Evolutionary conservation across 2,113 vertebrate genomes (phyloP).

Genomic region (Clupea harengus): DNA sequence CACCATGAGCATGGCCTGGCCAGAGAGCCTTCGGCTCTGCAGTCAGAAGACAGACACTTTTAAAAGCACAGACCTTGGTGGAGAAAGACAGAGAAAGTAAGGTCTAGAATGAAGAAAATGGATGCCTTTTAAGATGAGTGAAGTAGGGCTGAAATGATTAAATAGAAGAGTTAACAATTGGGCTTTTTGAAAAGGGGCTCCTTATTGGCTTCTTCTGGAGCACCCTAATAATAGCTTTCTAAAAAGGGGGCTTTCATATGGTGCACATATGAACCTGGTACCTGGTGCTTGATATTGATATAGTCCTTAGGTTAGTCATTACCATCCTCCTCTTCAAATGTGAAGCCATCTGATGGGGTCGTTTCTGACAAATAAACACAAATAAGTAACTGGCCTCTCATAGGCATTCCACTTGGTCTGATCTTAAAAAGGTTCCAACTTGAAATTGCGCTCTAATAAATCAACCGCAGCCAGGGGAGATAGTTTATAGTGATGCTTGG

Average conservation of each 20-base stretch:
- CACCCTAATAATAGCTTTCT: too few relatives aligned
- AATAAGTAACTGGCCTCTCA: slow-evolving; percentile 29
- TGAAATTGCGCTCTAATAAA: slow-evolving; percentile 32
- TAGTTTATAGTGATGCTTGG: slow-evolving; percentile 40
- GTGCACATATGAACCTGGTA: too few relatives aligned
- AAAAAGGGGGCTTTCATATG: too few relatives aligned
- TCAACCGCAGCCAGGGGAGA: slow-evolving; percentile 28
- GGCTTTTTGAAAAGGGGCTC: not conserved
- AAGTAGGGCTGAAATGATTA: not conserved
- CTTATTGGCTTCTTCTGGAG: too few relatives aligned
- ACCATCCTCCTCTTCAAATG: not conserved
- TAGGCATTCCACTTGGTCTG: slow-evolving; percentile 42
- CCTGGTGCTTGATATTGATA: not conserved
- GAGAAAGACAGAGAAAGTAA: slow-evolving; percentile 13
- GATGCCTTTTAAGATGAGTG: not conserved
- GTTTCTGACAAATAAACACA: slow-evolving; percentile 29
- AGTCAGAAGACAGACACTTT: slow-evolving; percentile 30
- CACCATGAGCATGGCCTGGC: slow-evolving; percentile 20
- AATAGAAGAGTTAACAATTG: not conserved
- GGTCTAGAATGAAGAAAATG: slow-evolving; percentile 12
- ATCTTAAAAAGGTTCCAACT: slow-evolving; percentile 16
- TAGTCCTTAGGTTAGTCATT: not conserved
- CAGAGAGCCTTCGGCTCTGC: slow-evolving; percentile 21
- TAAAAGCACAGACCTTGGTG: slow-evolving; percentile 23
- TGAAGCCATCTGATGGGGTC: not conserved